A percentile compares a stretch with the other conserved stretches of the same genome.
phyloP scores from a whole-genome alignment of 2,888 invertebrate genomes.

The Apamea anceps region DNA sequence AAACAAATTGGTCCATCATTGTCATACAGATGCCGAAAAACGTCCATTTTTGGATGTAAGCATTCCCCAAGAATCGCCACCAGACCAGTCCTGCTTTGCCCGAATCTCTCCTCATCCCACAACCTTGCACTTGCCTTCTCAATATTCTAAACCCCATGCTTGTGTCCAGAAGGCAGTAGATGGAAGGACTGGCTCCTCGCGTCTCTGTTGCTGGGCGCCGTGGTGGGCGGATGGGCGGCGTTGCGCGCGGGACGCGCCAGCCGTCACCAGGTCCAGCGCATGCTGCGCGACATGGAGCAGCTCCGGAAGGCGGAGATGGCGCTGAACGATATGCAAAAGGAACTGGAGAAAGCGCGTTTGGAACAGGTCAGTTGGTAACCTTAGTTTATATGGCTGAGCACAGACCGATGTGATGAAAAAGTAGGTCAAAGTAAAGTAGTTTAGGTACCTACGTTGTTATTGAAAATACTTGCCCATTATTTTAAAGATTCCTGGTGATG shows the following conservation, averaged over 20 bases:
- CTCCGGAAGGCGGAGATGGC: conserved; percentile 97
- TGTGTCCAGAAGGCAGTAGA: conserved; percentile 92
- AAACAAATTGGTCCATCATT: not conserved
- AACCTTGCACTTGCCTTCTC: not conserved
- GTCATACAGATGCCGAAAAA: not conserved
- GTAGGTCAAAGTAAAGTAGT: not conserved
- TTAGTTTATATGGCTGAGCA: not conserved
- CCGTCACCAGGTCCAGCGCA: conserved; percentile 95
- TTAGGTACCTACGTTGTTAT: too few relatives aligned
- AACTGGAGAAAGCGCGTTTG: conserved; percentile 95
- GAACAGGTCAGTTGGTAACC: conserved; percentile 89
- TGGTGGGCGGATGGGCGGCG: conserved; percentile 97
- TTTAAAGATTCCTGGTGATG: not conserved
- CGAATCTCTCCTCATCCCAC: not conserved
- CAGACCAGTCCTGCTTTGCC: not conserved
- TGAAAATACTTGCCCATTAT: not conserved
- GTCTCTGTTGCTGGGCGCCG: conserved; percentile 94
- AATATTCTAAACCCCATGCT: conserved; percentile 33
- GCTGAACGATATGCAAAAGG: conserved; percentile 95
- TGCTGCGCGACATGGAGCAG: conserved; percentile 98
- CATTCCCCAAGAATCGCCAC: not conserved
- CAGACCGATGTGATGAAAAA: not conserved
- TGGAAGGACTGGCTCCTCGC: conserved; percentile 98
- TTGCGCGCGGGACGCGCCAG: conserved; percentile 97
- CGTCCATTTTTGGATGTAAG: not conserved